Percentiles rank a stretch among this genome's conserved stretches.
These are phyloP conservation scores for Paraplagusia blochii DNA, from an alignment of 2,113 vertebrate species.

Conservation along the genomic window DNA sequence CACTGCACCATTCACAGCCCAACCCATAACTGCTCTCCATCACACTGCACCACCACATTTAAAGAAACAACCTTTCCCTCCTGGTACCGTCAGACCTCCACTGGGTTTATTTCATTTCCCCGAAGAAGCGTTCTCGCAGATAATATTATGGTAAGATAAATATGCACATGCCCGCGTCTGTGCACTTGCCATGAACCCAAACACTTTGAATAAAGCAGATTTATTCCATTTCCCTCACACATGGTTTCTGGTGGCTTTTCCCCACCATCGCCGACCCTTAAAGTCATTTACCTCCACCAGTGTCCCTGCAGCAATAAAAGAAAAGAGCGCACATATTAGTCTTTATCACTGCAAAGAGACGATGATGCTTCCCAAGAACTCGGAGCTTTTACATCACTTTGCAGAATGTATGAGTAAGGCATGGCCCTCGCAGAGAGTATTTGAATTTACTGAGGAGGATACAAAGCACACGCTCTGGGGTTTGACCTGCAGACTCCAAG, in stretches of 20 bases:
- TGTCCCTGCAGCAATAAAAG: conserved; percentile 46
- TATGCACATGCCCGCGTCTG: conserved; percentile 4
- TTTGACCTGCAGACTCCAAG: too few species aligned
- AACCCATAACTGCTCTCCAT: neutral
- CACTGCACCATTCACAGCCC: too few species aligned
- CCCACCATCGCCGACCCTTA: conserved; percentile 22
- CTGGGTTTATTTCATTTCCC: conserved; percentile 15
- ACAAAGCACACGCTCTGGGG: too few species aligned
- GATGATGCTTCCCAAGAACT: conserved; percentile 74
- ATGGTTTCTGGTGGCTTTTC: too few species aligned
- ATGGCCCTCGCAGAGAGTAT: too few species aligned
- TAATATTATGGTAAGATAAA: conserved; percentile 28
- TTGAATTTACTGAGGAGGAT: too few species aligned
- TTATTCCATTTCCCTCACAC: conserved; percentile 16
- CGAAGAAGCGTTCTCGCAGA: conserved; percentile 5
- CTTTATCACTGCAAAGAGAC: conserved; percentile 61
- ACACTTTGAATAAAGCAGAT: conserved; percentile 27
- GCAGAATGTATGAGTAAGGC: conserved; percentile 25
- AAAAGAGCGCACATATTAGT: conserved; percentile 54
- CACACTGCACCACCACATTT: conserved; percentile 5
- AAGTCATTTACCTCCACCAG: conserved; percentile 33
- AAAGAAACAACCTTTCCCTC: conserved; percentile 5
- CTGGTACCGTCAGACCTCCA: conserved; percentile 7
- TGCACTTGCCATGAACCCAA: conserved; percentile 51
- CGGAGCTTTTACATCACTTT: conserved; percentile 36